Base-by-base conservation (phyloP, 2,113 vertebrate genomes). In the Holacanthus passer region DNA sequence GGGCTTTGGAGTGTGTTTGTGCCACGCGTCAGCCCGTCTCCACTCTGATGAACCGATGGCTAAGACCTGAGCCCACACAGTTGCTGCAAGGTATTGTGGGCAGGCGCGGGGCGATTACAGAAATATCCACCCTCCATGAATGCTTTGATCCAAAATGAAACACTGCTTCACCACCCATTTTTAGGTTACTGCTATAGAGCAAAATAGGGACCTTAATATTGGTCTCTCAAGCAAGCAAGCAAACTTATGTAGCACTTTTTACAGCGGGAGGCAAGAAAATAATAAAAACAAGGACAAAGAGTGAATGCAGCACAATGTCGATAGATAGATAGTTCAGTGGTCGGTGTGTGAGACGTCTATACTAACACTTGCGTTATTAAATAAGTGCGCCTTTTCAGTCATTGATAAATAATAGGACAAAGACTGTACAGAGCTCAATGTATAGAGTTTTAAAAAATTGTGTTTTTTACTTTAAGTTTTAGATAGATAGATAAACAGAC, bases 121-220 rank as follows among this genome's bases (percentile, higher is more conserved):
- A 94, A 91, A 93, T 91, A 93, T 86, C 90, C 88, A 82, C 67
- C 81, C 58, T 88, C 78, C 12, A 88, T 83, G 88, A 91, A 91
- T 92, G 91, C 90, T 92, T 91, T 89, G 87, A 93, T 92, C 91
- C 90, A 80, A 90, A 92, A 81, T 78, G 87, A 90, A 90, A 79
- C 83, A 11, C 60, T 65, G 88, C 88, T 89, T 85, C 84, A 69
- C 37, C n/a, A 24, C 66, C 85, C 73, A 68, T 83, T 63, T 89
- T 90, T 88, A 88, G 88, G 56, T 80, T 19, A n/a, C 70, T 32
- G 80, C 66, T 35, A 43, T 7, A 75, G 60, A 68, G 55, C 66
- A 77, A 41, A 63, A 58, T 1, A 35, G 39, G 29, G 45, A 35
- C 41, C 29, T 71, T 75, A 24, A 65, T 39, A 32, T 72, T 63